These are phyloP conservation scores for Arion vulgaris DNA, from an alignment of 1,140 invertebrate species.

Conservation along the genomic window DNA sequence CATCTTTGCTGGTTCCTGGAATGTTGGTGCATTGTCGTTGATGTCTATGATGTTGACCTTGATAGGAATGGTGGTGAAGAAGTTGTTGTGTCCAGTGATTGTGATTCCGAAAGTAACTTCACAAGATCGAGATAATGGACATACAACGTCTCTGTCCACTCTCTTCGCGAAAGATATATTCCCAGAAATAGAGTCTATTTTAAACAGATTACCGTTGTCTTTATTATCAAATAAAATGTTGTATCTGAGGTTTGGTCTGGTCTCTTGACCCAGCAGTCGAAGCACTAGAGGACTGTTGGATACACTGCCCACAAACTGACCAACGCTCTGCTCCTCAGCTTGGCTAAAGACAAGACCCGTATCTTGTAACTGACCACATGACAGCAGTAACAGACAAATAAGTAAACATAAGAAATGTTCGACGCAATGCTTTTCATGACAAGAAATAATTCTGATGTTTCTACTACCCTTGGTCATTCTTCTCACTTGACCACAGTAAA, in stretches of 20 bases:
- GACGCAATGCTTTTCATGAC: no score
- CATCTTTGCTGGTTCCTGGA: conserved; percentile 70
- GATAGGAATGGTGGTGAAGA: conserved; percentile 44
- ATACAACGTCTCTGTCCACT: conserved; percentile 49
- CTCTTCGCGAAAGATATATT: conserved; percentile 35
- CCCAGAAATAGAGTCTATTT: conserved; percentile 38
- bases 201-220: conserved; percentile 73
- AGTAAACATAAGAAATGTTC: no score
- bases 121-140: conserved; percentile 49
- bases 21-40: conserved; percentile 93
- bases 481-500: no score
- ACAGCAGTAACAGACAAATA: neutral
- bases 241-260: conserved; percentile 39
- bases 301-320: conserved; percentile 39
- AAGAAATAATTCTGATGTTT: no score
- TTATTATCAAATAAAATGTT: conserved; percentile 43
- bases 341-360: conserved; percentile 31
- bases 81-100: conserved; percentile 23
- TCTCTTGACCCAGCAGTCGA: conserved; percentile 17
- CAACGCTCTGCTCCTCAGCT: conserved; percentile 34
- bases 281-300: conserved; percentile 21
- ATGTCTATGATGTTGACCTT: conserved; percentile 77
- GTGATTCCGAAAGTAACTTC: conserved; percentile 36
- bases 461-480: no score
- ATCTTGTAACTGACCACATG: neutral